A percentile compares a stretch with the other conserved stretches of the same genome.
Conservation (phyloP, 2,797 vertebrate species). For the Anguilla pacifica region DNA sequence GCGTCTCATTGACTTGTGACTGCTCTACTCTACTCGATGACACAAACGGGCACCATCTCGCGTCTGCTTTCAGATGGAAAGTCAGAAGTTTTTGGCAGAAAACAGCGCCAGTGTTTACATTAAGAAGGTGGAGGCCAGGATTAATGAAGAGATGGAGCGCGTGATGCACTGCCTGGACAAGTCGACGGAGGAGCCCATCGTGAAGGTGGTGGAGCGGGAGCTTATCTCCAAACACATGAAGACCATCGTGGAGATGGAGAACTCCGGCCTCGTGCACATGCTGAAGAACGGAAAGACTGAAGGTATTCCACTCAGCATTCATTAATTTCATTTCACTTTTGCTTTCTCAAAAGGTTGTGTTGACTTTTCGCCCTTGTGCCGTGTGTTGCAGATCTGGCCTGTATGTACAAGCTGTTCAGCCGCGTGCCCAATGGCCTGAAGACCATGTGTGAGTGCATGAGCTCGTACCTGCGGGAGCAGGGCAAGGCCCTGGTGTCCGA, state of each 20-base stretch:
- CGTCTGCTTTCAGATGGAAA: slow-evolving; percentile 86
- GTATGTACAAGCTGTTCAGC: slow-evolving; percentile 98
- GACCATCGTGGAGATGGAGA: slow-evolving; percentile 98
- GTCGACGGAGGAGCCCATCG: slow-evolving; percentile 94
- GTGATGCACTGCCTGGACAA: slow-evolving; percentile 98
- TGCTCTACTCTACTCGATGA: neutral
- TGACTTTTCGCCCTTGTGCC: neutral
- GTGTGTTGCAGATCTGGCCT: slow-evolving; percentile 82
- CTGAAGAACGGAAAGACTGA: slow-evolving; percentile 97
- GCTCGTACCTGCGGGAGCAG: slow-evolving; percentile 92
- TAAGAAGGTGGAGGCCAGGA: slow-evolving; percentile 97
- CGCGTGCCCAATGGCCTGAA: slow-evolving; percentile 96
- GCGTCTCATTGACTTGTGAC: neutral
- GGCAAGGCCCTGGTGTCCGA: slow-evolving; percentile 97
- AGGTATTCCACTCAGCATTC: slow-evolving; percentile 68
- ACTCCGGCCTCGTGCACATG: slow-evolving; percentile 96
- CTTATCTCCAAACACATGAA: slow-evolving; percentile 99
- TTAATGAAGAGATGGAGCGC: slow-evolving; percentile 97
- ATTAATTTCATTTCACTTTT: neutral
- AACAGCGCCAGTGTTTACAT: slow-evolving; percentile 98
- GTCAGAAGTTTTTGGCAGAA: slow-evolving; percentile 96
- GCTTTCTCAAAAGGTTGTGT: neutral
- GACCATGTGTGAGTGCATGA: slow-evolving; percentile 99
- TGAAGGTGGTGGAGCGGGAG: slow-evolving; percentile 94
- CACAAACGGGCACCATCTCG: neutral